Percentiles rank a stretch among this genome's conserved stretches.
These are phyloP conservation scores for Aldabrachelys gigantea DNA, from an alignment of 2,113 vertebrate genomes.

Conservation along the genomic window DNA sequence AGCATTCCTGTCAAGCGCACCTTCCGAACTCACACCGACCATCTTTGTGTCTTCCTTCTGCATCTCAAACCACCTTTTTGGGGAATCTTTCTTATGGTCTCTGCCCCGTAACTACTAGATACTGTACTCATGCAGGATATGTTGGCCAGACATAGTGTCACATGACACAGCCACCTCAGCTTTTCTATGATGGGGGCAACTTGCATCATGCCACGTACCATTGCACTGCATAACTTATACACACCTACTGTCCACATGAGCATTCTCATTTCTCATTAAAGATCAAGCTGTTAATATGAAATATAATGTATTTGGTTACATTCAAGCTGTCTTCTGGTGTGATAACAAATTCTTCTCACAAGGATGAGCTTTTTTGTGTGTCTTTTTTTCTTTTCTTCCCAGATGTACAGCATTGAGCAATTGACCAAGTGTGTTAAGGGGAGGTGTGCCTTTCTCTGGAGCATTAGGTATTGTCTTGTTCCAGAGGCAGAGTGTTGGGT, in stretches of 20 bases:
- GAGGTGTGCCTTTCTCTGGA: constrained; percentile 36
- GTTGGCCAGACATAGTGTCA: no score
- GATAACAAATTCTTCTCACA: constrained; percentile 52
- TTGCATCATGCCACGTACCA: background rate
- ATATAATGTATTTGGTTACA: constrained; percentile 61
- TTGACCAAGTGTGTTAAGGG: constrained; percentile 31
- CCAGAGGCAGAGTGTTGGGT: constrained; percentile 45
- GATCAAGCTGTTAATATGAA: constrained; percentile 47
- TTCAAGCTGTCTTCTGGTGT: constrained; percentile 38
- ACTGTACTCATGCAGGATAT: no score
- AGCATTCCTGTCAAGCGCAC: no score
- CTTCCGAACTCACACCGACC: no score
- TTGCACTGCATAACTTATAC: background rate
- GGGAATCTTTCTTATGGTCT: no score
- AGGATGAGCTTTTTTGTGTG: constrained; percentile 3
- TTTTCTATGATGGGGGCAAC: background rate
- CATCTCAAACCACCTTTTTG: no score
- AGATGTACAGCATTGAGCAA: constrained; percentile 41
- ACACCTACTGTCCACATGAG: background rate
- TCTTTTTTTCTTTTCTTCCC: background rate
- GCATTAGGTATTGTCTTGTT: constrained; percentile 46
- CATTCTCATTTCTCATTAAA: background rate
- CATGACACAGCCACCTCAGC: background rate
- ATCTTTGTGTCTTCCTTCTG: no score
- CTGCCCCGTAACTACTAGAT: no score